Evolutionary conservation across 2,113 vertebrate species (phyloP).

Genomic region (Fulica atra): DNA sequence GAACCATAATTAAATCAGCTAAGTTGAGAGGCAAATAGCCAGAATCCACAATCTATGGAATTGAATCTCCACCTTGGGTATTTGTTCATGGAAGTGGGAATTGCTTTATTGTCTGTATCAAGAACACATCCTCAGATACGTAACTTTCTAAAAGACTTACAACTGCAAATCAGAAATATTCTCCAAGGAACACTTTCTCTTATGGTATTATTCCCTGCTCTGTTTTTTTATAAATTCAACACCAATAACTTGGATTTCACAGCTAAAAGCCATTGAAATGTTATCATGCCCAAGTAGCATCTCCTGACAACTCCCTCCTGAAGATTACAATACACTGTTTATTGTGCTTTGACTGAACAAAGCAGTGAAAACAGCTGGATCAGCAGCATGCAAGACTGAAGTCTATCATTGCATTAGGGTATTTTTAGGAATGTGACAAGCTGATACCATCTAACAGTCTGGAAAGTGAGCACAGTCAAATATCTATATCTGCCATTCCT

Average conservation of each 20-base stretch:
- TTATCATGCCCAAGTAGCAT: background rate
- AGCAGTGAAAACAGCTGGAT: background rate
- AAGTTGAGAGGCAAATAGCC: background rate
- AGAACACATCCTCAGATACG: background rate
- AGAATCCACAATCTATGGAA: background rate
- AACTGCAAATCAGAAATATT: background rate
- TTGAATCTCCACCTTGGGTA: background rate
- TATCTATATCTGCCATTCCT: background rate
- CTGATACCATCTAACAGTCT: background rate
- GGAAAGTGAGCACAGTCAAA: background rate
- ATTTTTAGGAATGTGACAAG: background rate
- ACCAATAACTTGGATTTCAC: background rate
- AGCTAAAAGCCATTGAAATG: background rate
- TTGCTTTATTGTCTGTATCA: background rate
- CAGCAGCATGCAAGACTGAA: background rate
- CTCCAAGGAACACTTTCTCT: background rate
- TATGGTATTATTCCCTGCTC: background rate
- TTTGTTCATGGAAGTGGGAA: background rate
- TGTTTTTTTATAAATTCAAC: background rate
- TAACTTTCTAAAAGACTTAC: background rate
- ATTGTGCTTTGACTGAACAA: background rate
- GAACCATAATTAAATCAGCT: background rate
- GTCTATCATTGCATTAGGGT: background rate
- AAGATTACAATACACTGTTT: background rate
- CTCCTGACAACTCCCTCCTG: background rate